Evolutionary conservation across 2,113 vertebrate genomes (phyloP), one percentile per base, ranked within the genome.

Genomic region (Phoenicopterus ruber): DNA sequence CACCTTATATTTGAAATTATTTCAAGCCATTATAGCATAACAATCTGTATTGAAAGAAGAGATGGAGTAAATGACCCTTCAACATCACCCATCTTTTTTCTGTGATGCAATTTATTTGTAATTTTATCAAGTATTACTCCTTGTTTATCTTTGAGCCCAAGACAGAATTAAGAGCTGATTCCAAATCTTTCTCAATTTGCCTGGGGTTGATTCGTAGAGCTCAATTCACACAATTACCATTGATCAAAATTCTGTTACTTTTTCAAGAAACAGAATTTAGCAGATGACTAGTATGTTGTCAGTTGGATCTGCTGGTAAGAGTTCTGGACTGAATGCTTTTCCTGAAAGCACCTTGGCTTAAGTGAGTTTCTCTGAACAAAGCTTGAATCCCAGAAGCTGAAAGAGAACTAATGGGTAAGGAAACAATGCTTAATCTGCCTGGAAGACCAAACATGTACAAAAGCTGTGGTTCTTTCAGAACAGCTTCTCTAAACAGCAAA

Each of bases 391-490:
- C 19, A 61, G 36, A 42, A 72, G 14, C 16, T 76, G 17, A 67
- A 62, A 82, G 16, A 74, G 26, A 87, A 49, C 28, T 63, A 38
- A 46, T 25, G 10, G 28, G 25, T 77, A 55, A 62, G 71, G 31
- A n/a, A 94, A 59, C 31, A 89, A 74, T 11, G 24, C 15, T 81
- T 55, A 38, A 70, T 86, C 47, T 86, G 63, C 50, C 25, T 74
- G 32, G 42, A 93, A 86, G 38, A 71, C 55, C 29, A 78, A 80
- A 94, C 83, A 70, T 10, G 31, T 58, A 87, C 34, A 77, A 88
- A 91, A 90, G 52, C 46, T 89, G 63, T 87, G 57, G 4, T 78
- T 91, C 88, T 92, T 96, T 91, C 57, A 63, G 70, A 93, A 46
- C 66, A 74, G 49, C 69, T 96, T 78, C 63, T 92, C 44, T 69